A percentile compares a stretch with the other conserved stretches of the same genome.
phyloP scores from a whole-genome alignment of 2,113 vertebrate genomes.

The Burhinus bistriatus region DNA sequence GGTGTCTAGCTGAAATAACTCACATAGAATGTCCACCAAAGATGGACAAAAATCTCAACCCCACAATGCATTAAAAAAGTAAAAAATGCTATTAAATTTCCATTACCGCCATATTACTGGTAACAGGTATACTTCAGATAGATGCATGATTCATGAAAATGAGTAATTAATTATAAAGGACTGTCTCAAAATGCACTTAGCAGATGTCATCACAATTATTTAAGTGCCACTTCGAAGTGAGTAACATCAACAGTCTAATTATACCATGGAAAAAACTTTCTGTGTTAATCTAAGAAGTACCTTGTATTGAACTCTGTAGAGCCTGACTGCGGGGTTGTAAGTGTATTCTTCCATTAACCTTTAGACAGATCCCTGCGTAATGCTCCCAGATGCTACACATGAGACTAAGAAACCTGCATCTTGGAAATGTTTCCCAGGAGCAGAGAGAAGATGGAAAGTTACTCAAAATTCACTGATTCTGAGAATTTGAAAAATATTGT shows the following conservation, averaged over 20 bases:
- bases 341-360: conserved; percentile 3
- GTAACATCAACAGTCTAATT: conserved; percentile 35
- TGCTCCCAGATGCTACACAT: background rate
- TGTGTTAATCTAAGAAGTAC: background rate
- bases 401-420: background rate
- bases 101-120: background rate
- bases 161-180: conserved; percentile 61
- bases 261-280: background rate
- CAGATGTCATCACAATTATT: conserved; percentile 52
- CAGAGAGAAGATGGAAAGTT: background rate
- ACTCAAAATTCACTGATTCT: background rate
- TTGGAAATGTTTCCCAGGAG: background rate
- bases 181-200: conserved; percentile 48
- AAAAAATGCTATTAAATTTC: background rate
- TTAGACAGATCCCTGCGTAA: background rate
- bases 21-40: background rate
- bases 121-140: background rate
- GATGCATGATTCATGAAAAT: conserved; percentile 58
- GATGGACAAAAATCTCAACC: background rate
- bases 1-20: background rate
- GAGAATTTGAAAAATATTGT: background rate
- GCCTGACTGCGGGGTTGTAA: background rate
- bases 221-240: conserved; percentile 21
- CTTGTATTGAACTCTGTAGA: background rate
- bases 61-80: background rate